These are phyloP conservation scores for Oscheius sp. DNA, from an alignment of 2,888 invertebrate species.

Conservation along the genomic window DNA sequence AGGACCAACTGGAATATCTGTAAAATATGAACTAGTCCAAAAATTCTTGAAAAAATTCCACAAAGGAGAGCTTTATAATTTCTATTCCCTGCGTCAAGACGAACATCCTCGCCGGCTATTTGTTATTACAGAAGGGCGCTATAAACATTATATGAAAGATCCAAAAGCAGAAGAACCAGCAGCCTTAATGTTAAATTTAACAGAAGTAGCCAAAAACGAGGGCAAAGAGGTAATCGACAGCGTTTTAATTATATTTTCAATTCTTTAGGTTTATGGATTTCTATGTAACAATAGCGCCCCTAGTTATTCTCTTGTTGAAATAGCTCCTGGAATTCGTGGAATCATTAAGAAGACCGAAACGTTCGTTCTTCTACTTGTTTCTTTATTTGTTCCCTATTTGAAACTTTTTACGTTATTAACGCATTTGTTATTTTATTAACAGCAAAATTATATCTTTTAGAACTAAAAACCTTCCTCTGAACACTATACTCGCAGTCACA, in stretches of 20 bases:
- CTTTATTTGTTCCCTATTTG: background rate
- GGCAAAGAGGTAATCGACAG: constrained; percentile 11
- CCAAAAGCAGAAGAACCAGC: constrained; percentile 18
- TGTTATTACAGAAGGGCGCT: constrained; percentile 31
- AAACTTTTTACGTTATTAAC: background rate
- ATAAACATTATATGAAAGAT: background rate
- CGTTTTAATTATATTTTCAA: too few relatives aligned
- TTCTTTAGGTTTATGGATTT: constrained; percentile 34
- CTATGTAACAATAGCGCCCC: constrained; percentile 27
- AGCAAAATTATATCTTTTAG: background rate
- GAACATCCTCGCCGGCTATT: constrained; percentile 33
- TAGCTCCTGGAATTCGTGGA: constrained; percentile 44
- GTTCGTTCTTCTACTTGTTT: background rate
- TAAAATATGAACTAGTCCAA: constrained; percentile 38
- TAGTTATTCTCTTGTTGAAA: constrained; percentile 33
- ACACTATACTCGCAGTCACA: background rate
- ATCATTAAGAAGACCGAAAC: background rate
- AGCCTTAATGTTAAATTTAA: background rate
- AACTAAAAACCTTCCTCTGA: background rate
- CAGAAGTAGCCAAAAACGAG: background rate
- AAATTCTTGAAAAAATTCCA: constrained; percentile 30
- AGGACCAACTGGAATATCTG: constrained; percentile 39
- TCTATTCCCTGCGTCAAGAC: constrained; percentile 7
- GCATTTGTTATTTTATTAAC: background rate
- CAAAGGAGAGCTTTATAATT: constrained; percentile 29